phyloP scores from a whole-genome alignment of 1,140 invertebrate genomes.

The Brachionus angularis region DNA sequence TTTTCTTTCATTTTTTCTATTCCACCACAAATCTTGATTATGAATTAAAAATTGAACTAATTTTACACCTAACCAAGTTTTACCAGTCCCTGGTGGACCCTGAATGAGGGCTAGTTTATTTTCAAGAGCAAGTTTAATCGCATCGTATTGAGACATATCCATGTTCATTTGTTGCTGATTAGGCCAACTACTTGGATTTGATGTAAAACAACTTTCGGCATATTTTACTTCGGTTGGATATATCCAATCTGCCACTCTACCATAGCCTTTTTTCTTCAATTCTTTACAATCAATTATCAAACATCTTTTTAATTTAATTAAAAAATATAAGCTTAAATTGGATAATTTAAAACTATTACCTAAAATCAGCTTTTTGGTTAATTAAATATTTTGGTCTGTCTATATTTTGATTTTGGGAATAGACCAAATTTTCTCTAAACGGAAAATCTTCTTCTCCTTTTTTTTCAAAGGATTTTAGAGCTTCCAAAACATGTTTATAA shows the following conservation, averaged over 20 bases:
- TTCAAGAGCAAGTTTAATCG: slow-evolving; percentile 57
- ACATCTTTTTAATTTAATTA: background rate
- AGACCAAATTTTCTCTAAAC: slow-evolving; percentile 51
- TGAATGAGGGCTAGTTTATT: slow-evolving; percentile 68
- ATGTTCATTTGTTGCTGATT: slow-evolving; percentile 48
- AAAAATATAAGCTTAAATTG: slow-evolving; percentile 32
- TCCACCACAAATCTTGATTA: slow-evolving; percentile 49
- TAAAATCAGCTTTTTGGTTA: slow-evolving; percentile 33
- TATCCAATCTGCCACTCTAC: background rate
- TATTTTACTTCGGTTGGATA: background rate
- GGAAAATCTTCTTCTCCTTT: slow-evolving; percentile 48
- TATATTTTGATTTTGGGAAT: slow-evolving; percentile 42
- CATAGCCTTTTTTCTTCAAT: too few relatives aligned
- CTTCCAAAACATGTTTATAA: slow-evolving; percentile 57
- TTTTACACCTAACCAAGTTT: slow-evolving; percentile 55
- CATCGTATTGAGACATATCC: slow-evolving; percentile 58
- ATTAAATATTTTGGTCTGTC: slow-evolving; percentile 29
- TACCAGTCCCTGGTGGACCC: slow-evolving; percentile 59
- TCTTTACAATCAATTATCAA: too few relatives aligned
- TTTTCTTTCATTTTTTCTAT: background rate
- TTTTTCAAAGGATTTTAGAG: slow-evolving; percentile 46
- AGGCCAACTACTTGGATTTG: slow-evolving; percentile 47
- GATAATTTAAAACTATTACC: background rate
- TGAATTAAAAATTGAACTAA: slow-evolving; percentile 52
- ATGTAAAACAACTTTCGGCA: too few relatives aligned